A percentile compares a stretch with the other conserved stretches of the same genome.
phyloP scores from a whole-genome alignment of 2,797 vertebrate genomes.

The Discoglossus pictus region DNA sequence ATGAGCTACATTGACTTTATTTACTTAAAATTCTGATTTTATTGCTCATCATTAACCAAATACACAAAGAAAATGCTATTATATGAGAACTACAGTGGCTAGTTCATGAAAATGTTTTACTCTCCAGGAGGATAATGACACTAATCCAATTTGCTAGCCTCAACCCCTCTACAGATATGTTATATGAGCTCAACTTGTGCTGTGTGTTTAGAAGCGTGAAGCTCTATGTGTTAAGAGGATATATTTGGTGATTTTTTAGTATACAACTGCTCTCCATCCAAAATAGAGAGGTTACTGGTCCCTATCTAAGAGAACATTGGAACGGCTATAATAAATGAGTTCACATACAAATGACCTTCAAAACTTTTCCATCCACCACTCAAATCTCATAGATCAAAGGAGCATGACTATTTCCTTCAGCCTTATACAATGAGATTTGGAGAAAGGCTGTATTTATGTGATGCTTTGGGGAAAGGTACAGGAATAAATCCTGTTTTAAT shows the following conservation, averaged over 20 bases:
- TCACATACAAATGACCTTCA: conserved; percentile 50
- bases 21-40: too few relatives aligned
- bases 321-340: conserved; percentile 43
- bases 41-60: too few relatives aligned
- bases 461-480: conserved; percentile 36
- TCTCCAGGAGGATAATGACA: neutral
- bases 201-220: conserved; percentile 16
- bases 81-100: too few relatives aligned
- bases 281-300: conserved; percentile 31
- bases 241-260: conserved; percentile 10
- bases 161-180: too few relatives aligned
- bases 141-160: too few relatives aligned
- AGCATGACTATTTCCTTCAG: conserved; percentile 51
- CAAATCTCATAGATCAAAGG: conserved; percentile 52
- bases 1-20: too few relatives aligned
- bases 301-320: conserved; percentile 36
- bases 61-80: too few relatives aligned
- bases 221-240: conserved; percentile 11
- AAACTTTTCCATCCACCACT: conserved; percentile 43
- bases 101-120: too few relatives aligned
- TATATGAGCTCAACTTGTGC: conserved; percentile 9
- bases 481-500: conserved; percentile 51
- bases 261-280: conserved; percentile 26
- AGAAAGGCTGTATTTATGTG: conserved; percentile 50
- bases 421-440: conserved; percentile 46